Base-by-base conservation (phyloP, 2,797 vertebrate species). In the Rhinella marina region DNA sequence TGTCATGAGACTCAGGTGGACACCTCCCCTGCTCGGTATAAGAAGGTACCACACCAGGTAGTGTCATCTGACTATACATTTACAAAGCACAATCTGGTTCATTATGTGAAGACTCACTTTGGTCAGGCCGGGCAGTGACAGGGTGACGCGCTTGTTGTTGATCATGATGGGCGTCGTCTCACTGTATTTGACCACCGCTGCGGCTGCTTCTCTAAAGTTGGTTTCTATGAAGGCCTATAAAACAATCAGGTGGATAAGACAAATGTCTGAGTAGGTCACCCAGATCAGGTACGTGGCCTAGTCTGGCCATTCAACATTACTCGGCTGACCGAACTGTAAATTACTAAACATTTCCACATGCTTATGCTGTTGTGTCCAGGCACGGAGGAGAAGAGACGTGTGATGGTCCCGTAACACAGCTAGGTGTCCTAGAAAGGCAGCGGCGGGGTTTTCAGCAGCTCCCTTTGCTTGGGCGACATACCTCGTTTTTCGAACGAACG, bases 141-240 rank as follows among this genome's bases (percentile, higher is more conserved):
- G 89, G 5, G 81, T 91, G 70, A 98, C 82, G 3, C 3, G 54
- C 2, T 81, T 90, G n/a, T 95, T 95, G 19, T 93, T 95, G 0
- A 98, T 89, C 70, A 92, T 82, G 86, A 95, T 92, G 0, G 88
- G 91, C 10, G n/a, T 94, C 0, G 91, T 90, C 85, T 92, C 94
- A 90, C 73, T 73, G 0, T 79, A 93, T 4, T 92, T 95, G 87
- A 93, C 94, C 9, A 97, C 90, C 21, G 95, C 95, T 41, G 92
- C 91, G 25, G 97, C 94, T 0, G 96, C 95, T 77, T 97, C 96
- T 79, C 93, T 95, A 70, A 93, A 96, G 90, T 96, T 95, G 91
- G 96, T 98, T 91, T 94, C 93, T 81, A 97, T 91, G 0, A 94
- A 93, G 29, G 96, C 98, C 97, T 99, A 75, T 25, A 92, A 90